Evolutionary conservation across 2,797 vertebrate genomes (phyloP).

Genomic region (Salmo trutta): DNA sequence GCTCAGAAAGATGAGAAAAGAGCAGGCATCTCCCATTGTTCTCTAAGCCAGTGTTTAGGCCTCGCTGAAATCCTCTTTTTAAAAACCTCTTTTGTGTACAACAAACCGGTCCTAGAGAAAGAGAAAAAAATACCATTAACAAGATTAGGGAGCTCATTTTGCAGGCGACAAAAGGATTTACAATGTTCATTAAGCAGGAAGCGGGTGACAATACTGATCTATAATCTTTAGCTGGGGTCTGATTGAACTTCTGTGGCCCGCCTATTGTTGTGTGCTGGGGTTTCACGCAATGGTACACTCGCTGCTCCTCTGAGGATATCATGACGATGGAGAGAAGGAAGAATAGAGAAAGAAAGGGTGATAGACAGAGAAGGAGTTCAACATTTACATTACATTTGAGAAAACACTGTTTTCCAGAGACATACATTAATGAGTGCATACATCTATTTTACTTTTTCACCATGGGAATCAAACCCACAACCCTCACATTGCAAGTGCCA

Average conservation of each 20-base stretch:
- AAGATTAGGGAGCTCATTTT: conserved; percentile 68
- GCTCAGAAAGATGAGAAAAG: conserved; percentile 42
- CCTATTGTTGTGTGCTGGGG: conserved; percentile 46
- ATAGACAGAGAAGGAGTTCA: conserved; percentile 18
- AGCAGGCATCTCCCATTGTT: conserved; percentile 56
- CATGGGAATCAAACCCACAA: no score
- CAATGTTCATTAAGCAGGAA: conserved; percentile 65
- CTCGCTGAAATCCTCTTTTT: conserved; percentile 60
- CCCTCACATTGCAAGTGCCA: no score
- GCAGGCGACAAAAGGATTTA: conserved; percentile 54
- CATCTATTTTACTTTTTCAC: no score
- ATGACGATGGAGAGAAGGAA: conserved; percentile 23
- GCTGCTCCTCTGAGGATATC: conserved; percentile 13
- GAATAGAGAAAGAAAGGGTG: conserved; percentile 12
- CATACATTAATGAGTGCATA: no score
- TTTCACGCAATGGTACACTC: conserved; percentile 44
- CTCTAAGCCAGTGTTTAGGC: conserved; percentile 56
- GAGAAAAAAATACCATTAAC: conserved; percentile 66
- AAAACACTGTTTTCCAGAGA: no score
- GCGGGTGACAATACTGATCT: conserved; percentile 61
- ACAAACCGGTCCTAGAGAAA: conserved; percentile 54
- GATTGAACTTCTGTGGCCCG: conserved; percentile 54
- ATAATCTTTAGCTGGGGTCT: conserved; percentile 56
- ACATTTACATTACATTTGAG: no score
- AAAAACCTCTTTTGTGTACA: conserved; percentile 57